Evolutionary conservation across 2,113 vertebrate species (phyloP).

Genomic region (Odobenus rosmarus): DNA sequence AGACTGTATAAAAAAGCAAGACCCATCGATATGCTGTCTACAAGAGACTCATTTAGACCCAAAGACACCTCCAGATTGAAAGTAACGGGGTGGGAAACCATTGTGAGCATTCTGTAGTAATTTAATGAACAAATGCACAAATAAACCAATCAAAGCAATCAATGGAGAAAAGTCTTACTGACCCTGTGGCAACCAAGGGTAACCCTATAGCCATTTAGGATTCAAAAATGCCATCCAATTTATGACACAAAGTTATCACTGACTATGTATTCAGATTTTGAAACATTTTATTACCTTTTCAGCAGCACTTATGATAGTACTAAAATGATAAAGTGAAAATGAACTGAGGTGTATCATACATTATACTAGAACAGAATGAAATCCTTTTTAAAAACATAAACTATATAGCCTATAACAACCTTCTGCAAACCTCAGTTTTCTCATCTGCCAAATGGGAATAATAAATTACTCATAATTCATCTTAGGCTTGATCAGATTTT

Average conservation of each 20-base stretch:
- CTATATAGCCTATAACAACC: neutral
- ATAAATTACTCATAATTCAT: conserved; percentile 28
- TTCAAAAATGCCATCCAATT: neutral
- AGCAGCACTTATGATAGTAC: neutral
- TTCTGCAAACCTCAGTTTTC: conserved; percentile 38
- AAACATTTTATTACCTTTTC: neutral
- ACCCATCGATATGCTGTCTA: neutral
- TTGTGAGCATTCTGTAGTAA: neutral
- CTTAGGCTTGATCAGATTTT: conserved; percentile 18
- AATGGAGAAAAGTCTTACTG: neutral
- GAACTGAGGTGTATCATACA: neutral
- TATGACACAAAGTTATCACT: neutral
- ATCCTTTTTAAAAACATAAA: conserved; percentile 32
- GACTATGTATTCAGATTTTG: neutral
- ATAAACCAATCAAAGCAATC: conserved; percentile 5
- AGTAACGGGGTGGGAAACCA: neutral
- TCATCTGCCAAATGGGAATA: conserved; percentile 17
- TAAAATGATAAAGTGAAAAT: conserved; percentile 50
- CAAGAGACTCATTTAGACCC: neutral
- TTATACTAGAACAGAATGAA: neutral
- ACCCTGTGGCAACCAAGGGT: neutral
- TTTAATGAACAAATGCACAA: neutral
- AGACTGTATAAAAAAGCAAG: neutral
- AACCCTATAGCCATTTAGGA: neutral
- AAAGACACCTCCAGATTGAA: neutral